Conservation (phyloP, 2,888 invertebrate genomes). For the Phyllotreta cruciferae region DNA sequence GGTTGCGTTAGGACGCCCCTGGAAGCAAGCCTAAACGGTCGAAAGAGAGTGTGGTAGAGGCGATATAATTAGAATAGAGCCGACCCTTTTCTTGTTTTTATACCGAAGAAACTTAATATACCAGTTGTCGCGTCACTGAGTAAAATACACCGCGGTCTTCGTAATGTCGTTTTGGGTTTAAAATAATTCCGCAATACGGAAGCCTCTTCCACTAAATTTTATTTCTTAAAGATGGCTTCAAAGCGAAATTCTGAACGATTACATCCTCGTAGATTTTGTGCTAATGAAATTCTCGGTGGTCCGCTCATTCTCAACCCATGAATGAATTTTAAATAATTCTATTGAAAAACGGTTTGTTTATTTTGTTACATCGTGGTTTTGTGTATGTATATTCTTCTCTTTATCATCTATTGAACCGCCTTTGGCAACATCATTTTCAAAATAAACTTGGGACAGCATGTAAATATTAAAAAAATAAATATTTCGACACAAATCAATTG, state of each 20-base stretch:
- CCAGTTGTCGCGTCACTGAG: conserved; percentile 4
- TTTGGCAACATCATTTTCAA: too few relatives aligned
- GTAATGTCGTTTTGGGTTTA: background rate
- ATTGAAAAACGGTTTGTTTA: background rate
- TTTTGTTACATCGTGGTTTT: background rate
- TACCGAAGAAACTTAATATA: conserved; percentile 4
- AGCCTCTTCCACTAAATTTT: too few relatives aligned
- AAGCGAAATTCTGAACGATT: too few relatives aligned
- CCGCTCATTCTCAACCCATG: too few relatives aligned
- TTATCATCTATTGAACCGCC: background rate
- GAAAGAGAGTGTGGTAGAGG: conserved; percentile 7
- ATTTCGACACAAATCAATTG: too few relatives aligned
- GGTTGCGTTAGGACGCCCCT: background rate
- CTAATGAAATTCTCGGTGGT: too few relatives aligned
- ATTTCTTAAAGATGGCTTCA: too few relatives aligned
- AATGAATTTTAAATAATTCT: background rate
- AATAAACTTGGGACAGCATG: too few relatives aligned
- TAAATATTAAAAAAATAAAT: too few relatives aligned
- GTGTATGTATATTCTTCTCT: background rate
- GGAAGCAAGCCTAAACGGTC: too few relatives aligned
- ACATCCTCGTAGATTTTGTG: too few relatives aligned
- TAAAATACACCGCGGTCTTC: background rate
- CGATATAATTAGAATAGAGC: conserved; percentile 23
- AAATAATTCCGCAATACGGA: background rate
- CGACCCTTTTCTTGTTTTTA: conserved; percentile 16